Conservation (phyloP, 1,140 invertebrate species). For the Atta cephalotes region DNA sequence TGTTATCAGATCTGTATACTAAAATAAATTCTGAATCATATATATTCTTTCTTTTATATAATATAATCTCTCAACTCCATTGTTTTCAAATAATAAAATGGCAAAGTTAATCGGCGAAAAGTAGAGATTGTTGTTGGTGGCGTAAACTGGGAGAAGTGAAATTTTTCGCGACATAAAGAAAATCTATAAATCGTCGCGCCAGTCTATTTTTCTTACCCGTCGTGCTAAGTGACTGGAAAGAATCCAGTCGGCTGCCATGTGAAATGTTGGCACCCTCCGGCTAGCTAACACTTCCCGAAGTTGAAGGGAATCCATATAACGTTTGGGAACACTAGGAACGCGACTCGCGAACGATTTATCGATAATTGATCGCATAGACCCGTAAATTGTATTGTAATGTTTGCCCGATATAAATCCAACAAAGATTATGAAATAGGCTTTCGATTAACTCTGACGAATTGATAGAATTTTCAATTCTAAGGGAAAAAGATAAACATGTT, state of each 20-base stretch:
- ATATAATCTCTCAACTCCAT: background rate
- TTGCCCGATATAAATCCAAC: slow-evolving; percentile 31
- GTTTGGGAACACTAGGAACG: slow-evolving; percentile 26
- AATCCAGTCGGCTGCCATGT: slow-evolving; percentile 53
- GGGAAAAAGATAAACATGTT: background rate
- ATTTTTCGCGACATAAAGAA: slow-evolving; percentile 38
- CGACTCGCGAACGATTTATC: slow-evolving; percentile 52
- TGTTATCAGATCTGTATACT: too few species aligned
- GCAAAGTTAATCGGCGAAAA: slow-evolving; percentile 14
- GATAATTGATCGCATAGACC: slow-evolving; percentile 61
- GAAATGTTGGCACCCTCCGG: slow-evolving; percentile 43
- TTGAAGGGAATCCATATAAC: slow-evolving; percentile 35
- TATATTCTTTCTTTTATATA: background rate
- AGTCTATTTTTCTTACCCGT: slow-evolving; percentile 45
- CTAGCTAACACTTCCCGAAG: background rate
- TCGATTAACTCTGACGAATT: background rate
- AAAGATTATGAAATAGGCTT: slow-evolving; percentile 1
- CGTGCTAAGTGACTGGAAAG: slow-evolving; percentile 59
- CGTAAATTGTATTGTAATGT: slow-evolving; percentile 52
- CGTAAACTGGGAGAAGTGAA: slow-evolving; percentile 14
- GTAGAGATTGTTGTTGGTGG: background rate
- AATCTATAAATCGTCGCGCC: slow-evolving; percentile 56
- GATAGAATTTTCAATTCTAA: slow-evolving; percentile 12
- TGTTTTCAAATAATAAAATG: slow-evolving; percentile 33
- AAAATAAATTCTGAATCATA: background rate